Evolutionary conservation across 2,888 invertebrate species (phyloP).

Genomic region (Plagodis pulveraria): DNA sequence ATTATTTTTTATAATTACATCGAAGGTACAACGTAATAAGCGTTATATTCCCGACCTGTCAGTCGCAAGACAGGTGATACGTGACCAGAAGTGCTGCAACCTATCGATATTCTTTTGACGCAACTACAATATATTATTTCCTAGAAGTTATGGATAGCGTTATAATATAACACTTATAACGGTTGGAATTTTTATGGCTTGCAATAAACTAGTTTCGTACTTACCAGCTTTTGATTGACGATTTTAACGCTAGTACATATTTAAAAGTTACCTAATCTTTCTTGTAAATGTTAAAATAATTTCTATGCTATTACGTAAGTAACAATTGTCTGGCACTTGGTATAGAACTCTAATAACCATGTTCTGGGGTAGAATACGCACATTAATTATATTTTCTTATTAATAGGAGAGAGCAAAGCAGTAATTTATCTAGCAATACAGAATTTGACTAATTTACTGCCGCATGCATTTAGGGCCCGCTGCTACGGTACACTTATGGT

Average conservation of each 20-base stretch:
- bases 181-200: constrained; percentile 46
- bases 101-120: constrained; percentile 50
- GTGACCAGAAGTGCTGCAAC: constrained; percentile 53
- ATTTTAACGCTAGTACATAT: constrained; percentile 9
- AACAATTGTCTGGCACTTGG: background rate
- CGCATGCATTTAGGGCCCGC: constrained; percentile 29
- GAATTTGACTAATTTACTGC: constrained; percentile 28
- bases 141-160: constrained; percentile 49
- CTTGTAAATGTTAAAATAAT: too few species aligned
- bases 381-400: constrained; percentile 9
- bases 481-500: constrained; percentile 33
- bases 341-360: background rate
- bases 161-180: constrained; percentile 23
- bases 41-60: constrained; percentile 37
- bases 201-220: constrained; percentile 39
- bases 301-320: too few species aligned
- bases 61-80: constrained; percentile 39
- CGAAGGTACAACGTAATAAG: constrained; percentile 10
- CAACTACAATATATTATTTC: constrained; percentile 48
- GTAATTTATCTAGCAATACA: constrained; percentile 20
- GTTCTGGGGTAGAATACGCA: constrained; percentile 1
- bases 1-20: constrained; percentile 5
- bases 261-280: too few species aligned
- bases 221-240: constrained; percentile 24
- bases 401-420: constrained; percentile 11